Percentiles rank a stretch among this genome's conserved stretches.
Evolutionary conservation across 2,113 vertebrate genomes (phyloP).

Genomic region (Lanius ludovicianus): DNA sequence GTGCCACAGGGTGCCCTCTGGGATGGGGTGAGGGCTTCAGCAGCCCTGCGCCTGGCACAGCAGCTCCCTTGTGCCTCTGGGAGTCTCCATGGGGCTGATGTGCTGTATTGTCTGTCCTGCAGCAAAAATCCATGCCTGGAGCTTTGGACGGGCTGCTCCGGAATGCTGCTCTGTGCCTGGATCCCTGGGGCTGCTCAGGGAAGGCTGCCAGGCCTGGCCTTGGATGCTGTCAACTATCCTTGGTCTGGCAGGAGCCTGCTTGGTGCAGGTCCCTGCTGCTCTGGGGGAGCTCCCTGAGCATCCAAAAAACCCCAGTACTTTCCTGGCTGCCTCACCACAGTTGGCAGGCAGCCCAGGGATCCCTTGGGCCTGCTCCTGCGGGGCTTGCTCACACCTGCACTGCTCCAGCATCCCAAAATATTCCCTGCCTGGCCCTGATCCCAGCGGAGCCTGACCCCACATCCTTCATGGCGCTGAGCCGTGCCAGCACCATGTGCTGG

Average conservation of each 20-base stretch:
- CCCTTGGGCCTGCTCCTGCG: background rate
- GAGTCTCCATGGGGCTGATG: background rate
- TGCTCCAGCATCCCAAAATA: fast-evolving
- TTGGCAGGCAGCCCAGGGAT: background rate
- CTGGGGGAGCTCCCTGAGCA: background rate
- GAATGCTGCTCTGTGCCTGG: background rate
- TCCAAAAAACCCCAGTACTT: background rate
- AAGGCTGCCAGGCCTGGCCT: background rate
- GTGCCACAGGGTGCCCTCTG: background rate
- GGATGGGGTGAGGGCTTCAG: background rate
- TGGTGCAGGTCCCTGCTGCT: background rate
- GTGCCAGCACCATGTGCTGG: fast-evolving
- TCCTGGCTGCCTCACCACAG: background rate
- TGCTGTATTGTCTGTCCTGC: background rate
- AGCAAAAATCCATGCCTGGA: background rate
- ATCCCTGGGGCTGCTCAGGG: background rate
- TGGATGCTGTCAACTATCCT: background rate
- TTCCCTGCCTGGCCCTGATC: background rate
- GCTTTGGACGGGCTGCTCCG: background rate
- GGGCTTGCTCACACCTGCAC: background rate
- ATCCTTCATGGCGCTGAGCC: background rate
- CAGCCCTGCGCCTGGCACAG: background rate
- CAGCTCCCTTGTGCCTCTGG: background rate
- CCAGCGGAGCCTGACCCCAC: background rate
- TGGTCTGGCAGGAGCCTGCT: background rate